A percentile compares a stretch with the other conserved stretches of the same genome.
Conservation (phyloP, 2,797 vertebrate species). For the Eutrigla gurnardus region DNA sequence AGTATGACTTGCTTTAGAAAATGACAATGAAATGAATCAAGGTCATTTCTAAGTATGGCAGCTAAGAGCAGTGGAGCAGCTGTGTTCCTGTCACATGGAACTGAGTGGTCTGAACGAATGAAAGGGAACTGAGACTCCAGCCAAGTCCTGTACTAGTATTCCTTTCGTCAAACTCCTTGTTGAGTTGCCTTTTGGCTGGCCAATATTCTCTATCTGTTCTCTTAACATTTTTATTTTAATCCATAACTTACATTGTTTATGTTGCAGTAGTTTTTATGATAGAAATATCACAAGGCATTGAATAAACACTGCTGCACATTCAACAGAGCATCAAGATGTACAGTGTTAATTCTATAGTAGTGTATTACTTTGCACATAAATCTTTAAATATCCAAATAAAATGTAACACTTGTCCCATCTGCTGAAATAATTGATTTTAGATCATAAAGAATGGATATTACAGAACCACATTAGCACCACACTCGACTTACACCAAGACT, state of each 20-base stretch:
- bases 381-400: neutral
- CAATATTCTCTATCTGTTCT: neutral
- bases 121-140: neutral
- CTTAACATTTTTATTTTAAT: neutral
- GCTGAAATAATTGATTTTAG: slow-evolving; percentile 40
- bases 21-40: neutral
- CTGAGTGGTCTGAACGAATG: neutral
- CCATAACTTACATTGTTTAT: neutral
- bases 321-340: neutral
- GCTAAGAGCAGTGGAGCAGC: neutral
- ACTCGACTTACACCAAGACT: slow-evolving; percentile 9
- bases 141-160: neutral
- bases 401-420: neutral
- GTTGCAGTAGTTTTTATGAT: neutral
- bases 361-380: neutral
- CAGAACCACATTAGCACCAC: slow-evolving; percentile 13
- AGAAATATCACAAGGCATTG: neutral
- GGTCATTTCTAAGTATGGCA: neutral
- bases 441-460: slow-evolving; percentile 35
- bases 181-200: neutral
- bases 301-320: neutral
- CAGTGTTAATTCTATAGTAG: neutral
- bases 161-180: neutral
- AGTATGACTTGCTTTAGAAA: neutral
- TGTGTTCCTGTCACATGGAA: neutral